These are phyloP conservation scores for Campoplex capitator DNA, from an alignment of 2,888 invertebrate species.

Conservation along the genomic window DNA sequence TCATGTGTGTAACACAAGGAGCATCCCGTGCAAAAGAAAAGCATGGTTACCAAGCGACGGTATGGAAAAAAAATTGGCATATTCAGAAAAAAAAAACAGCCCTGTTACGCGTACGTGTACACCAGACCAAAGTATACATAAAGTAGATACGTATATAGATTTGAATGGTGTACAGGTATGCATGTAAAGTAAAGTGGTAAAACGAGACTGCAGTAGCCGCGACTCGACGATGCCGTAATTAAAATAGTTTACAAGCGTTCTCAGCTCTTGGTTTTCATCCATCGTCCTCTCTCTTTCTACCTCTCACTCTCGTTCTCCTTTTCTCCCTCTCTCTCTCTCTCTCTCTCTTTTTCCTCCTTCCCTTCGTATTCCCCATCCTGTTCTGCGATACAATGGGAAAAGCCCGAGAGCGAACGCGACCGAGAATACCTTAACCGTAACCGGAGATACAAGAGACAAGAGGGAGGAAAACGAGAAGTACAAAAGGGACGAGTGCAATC, in stretches of 20 bases:
- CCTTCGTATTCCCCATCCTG: neutral
- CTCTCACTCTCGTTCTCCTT: neutral
- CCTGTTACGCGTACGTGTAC: neutral
- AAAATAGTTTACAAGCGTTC: constrained; percentile 76
- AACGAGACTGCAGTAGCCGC: constrained; percentile 50
- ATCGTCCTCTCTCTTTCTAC: constrained; percentile 9
- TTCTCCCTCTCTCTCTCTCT: neutral
- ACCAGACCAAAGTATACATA: neutral
- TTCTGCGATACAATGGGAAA: neutral
- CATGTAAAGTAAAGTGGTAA: constrained; percentile 37
- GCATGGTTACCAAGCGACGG: neutral
- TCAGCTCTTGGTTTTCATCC: constrained; percentile 11
- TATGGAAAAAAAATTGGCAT: neutral
- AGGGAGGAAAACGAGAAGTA: constrained; percentile 2
- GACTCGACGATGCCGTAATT: constrained; percentile 72
- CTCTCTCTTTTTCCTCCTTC: neutral
- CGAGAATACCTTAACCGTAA: constrained; percentile 12
- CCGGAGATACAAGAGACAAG: constrained; percentile 1
- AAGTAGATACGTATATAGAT: neutral
- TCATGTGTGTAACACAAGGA: neutral
- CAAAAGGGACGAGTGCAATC: constrained; percentile 1
- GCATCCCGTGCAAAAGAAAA: constrained; percentile 5
- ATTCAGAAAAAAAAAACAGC: neutral
- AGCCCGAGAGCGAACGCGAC: constrained; percentile 13
- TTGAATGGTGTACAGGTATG: neutral